Conservation (phyloP, 2,888 invertebrate species). For the Amiota communis region DNA sequence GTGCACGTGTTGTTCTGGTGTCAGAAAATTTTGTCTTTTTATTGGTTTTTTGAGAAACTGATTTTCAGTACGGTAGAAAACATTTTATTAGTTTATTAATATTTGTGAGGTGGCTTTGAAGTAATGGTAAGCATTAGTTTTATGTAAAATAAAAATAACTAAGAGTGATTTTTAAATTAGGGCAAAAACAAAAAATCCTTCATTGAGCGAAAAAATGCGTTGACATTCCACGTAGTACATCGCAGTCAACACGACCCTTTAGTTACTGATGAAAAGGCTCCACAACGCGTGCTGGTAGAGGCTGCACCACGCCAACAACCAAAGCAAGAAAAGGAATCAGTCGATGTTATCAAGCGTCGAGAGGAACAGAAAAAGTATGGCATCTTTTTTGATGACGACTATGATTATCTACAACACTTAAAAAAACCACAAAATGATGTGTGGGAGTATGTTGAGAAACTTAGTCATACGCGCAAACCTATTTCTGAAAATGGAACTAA, state of each 20-base stretch:
- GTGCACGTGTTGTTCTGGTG: too few relatives aligned
- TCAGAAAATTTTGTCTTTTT: too few relatives aligned
- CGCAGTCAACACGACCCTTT: constrained; percentile 95
- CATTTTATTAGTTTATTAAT: too few relatives aligned
- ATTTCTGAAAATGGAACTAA: constrained; percentile 50
- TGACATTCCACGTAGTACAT: constrained; percentile 93
- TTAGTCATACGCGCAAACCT: constrained; percentile 65
- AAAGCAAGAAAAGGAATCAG: constrained; percentile 46
- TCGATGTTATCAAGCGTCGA: constrained; percentile 75
- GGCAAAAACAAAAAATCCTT: constrained; percentile 76
- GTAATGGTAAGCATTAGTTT: too few relatives aligned
- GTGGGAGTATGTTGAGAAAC: constrained; percentile 72
- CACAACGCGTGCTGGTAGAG: constrained; percentile 87
- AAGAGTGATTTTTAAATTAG: constrained; percentile 42
- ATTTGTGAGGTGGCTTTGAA: too few relatives aligned
- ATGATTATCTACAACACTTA: constrained; percentile 95
- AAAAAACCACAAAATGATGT: constrained; percentile 68
- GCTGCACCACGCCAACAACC: constrained; percentile 66
- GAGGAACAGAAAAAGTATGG: constrained; percentile 90
- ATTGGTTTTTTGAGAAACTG: too few relatives aligned
- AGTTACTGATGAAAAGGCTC: constrained; percentile 89
- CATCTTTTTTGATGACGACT: constrained; percentile 94
- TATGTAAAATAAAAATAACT: too few relatives aligned
- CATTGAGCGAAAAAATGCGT: constrained; percentile 92
- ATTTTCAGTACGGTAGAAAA: too few relatives aligned